Evolutionary conservation across 35 echinoderm and acorn worm genomes (phyloP), one percentile per base, ranked within the genome.

Genomic region (Heliocidaris erythrogramma): DNA sequence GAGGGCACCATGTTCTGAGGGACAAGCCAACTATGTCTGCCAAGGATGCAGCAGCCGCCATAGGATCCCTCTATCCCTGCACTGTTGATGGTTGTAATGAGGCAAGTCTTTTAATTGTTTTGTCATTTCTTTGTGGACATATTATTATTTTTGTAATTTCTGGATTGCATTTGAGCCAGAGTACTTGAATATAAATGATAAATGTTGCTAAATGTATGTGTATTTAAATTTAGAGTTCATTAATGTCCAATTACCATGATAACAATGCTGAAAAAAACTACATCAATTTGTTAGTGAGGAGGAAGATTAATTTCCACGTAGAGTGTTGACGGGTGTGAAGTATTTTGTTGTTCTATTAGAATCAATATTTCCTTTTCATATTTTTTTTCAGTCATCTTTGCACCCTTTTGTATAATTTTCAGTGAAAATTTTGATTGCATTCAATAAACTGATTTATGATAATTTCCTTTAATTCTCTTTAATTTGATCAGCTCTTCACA

Each of bases 11-110:
- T 32, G 71, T 90, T 4, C 11, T 59, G 24, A 47, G 31, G 48
- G 60, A 59, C 9, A 85, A 88, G 47, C 86, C 49, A 29, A 94
- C 96, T 21, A 88, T 98, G 60, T 94, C 97, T 18, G 97, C 96
- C 18, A 93, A 92, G n/a, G 97, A 95, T 35, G 97, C 96, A 27
- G 97, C 97, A 65, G 97, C 97, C 16, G 95, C 97, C 13, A 98
- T 98, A 65, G 97, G 97, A 53, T 97, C 96, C 12, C 30, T 98
- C 16, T 98, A 98, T 94, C 90, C 90, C 18, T 98, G 97, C 85
- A 88, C 95, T 31, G 96, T 94, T 86, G 84, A 97, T 49, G 96
- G 95, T 4, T 98, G 97, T 47, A 93, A 78, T 85, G 86, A 94
- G 92, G 97, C 96, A 94, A 97, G 95, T 94, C 32, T n/a, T 60